Evolutionary conservation across 2,113 vertebrate species (phyloP).

Genomic region (Podiceps cristatus): DNA sequence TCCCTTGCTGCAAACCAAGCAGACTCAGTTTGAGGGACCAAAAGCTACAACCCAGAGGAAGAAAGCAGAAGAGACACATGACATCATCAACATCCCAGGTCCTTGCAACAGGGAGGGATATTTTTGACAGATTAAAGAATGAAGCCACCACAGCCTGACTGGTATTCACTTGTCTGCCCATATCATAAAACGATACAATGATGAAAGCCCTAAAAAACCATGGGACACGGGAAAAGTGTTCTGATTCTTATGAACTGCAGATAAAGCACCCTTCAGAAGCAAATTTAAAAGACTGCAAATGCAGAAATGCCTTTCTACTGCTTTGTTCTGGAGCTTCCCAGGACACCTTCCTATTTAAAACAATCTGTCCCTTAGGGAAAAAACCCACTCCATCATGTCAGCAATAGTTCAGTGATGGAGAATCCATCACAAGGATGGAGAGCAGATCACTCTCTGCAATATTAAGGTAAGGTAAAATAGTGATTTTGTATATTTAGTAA

Average conservation of each 20-base stretch:
- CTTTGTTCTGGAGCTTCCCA: not conserved
- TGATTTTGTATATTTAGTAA: not conserved
- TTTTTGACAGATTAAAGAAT: not conserved
- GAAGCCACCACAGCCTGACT: not conserved
- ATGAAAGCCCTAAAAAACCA: not conserved
- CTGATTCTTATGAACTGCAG: not conserved
- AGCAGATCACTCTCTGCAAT: not conserved
- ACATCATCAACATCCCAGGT: not conserved
- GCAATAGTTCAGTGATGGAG: not conserved
- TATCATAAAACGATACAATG: not conserved
- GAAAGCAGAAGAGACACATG: not conserved
- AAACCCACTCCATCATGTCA: not conserved
- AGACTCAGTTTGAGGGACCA: not conserved
- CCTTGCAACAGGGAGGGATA: not conserved
- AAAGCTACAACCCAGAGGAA: not conserved
- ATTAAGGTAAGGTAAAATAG: not conserved
- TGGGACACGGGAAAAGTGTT: not conserved
- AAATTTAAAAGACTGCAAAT: not conserved
- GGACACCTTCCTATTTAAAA: not conserved
- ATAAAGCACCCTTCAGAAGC: not conserved
- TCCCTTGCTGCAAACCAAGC: not conserved
- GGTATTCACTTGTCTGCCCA: not conserved
- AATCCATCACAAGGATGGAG: not conserved
- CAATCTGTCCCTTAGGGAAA: not conserved
- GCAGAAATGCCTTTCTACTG: not conserved